Percentiles rank a stretch among this genome's conserved stretches.
Evolutionary conservation across 2,113 vertebrate species (phyloP).

Genomic region (Talpa occidentalis): DNA sequence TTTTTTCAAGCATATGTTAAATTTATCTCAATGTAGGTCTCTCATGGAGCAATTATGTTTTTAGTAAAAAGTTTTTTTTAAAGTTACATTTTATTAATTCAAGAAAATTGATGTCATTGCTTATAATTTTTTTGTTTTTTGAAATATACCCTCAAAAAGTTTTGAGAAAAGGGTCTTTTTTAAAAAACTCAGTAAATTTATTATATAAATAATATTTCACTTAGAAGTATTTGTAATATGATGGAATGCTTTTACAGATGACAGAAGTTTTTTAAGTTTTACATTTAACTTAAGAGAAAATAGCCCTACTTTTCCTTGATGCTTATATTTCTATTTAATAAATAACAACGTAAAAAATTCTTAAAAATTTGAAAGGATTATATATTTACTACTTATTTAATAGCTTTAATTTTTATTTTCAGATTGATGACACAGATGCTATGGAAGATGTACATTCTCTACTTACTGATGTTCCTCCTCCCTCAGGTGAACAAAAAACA

Average conservation of each 20-base stretch:
- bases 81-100: neutral
- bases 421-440: constrained; percentile 99
- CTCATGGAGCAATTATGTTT: neutral
- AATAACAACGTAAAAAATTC: neutral
- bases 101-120: neutral
- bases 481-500: constrained; percentile 88
- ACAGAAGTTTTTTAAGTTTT: constrained; percentile 13
- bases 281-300: neutral
- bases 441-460: constrained; percentile 98
- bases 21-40: constrained; percentile 24
- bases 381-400: neutral
- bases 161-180: neutral
- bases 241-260: neutral
- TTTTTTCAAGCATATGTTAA: neutral
- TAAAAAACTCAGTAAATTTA: neutral
- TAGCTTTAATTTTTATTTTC: constrained; percentile 41
- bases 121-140: neutral
- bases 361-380: neutral
- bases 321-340: constrained; percentile 11
- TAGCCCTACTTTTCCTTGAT: neutral
- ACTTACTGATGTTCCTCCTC: constrained; percentile 93
- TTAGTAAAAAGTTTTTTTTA: neutral
- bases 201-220: constrained; percentile 43
- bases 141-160: neutral
- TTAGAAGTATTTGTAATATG: constrained; percentile 10